Evolutionary conservation across 1,140 invertebrate species (phyloP), one percentile per base, ranked within the genome.

Genomic region (Cotesia chilonis): DNA sequence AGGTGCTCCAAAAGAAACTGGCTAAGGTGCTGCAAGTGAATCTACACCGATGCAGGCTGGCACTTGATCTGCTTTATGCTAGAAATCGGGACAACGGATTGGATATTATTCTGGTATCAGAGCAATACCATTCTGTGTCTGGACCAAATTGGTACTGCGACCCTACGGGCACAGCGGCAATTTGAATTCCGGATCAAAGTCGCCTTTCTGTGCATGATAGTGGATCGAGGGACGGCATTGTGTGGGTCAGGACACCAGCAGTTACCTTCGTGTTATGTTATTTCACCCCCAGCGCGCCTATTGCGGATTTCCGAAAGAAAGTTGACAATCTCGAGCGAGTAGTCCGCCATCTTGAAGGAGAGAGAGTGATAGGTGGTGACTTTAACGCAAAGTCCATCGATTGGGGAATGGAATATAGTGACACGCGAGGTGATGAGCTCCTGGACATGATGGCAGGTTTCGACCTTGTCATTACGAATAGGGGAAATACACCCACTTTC

Each of bases 231-330:
- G 35, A 47, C 10, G 72, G 68, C 36, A 76, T 73, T 59, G 68
- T 73, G 3, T 77, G 73, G 75, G 68, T 75, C 4, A 65, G 37
- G 20, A 71, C 54, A 28, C 36, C 64, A 0, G 51, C 14, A 17
- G 20, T 51, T 4, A 75, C 69, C 2, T 68, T 63, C 35, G 54
- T 69, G 10, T 72, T 64, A 51, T 74, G 70, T 68, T 77, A 77
- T 51, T 66, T 76, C 61, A 68, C 76, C 14, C 74, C 69, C 1
- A 77, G 74, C 51, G 68, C 72, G 12, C n/a, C 7, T 20, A 75
- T 77, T 1, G n/a, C n/a, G 6, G 66, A 68, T 0, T 76, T 74
- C 55, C 60, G 51, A 55, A 55, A 59, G 0, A 76, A 64, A 35
- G 55, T 74, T 4, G 67, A 74, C 52, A 51, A 35, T 2, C 35